A percentile compares a stretch with the other conserved stretches of the same genome.
These are phyloP conservation scores for Enteromius thamalakanensis DNA, from an alignment of 2,797 vertebrate species.

Conservation along the genomic window DNA sequence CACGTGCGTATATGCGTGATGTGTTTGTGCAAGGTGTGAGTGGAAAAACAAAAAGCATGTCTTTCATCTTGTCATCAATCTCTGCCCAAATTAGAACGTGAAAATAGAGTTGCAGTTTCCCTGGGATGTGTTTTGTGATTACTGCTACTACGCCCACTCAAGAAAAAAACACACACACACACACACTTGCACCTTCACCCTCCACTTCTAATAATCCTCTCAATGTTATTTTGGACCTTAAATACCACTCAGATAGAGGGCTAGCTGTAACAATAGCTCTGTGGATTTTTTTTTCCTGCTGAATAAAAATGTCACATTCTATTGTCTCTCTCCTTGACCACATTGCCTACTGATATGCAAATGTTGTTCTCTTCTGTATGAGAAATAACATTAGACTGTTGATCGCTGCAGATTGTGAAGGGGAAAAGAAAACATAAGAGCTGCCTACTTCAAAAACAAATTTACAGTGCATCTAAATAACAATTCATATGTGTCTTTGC, in stretches of 20 bases:
- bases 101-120: conserved; percentile 40
- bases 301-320: conserved; percentile 38
- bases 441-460: conserved; percentile 16
- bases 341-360: conserved; percentile 24
- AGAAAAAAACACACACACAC: conserved; percentile 25
- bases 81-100: conserved; percentile 47
- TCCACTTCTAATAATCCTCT: conserved; percentile 6
- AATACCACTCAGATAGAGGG: conserved; percentile 6
- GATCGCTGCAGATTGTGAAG: conserved; percentile 18
- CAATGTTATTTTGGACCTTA: conserved; percentile 5
- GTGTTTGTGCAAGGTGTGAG: conserved; percentile 33
- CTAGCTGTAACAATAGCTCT: conserved; percentile 12
- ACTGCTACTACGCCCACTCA: conserved; percentile 33
- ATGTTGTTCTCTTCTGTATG: conserved; percentile 30
- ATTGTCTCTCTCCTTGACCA: conserved; percentile 24
- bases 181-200: neutral
- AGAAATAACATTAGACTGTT: conserved; percentile 2
- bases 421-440: neutral
- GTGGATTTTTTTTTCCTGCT: neutral
- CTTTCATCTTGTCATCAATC: conserved; percentile 48
- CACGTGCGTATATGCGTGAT: neutral
- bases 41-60: conserved; percentile 31
- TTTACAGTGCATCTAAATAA: conserved; percentile 16
- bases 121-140: conserved; percentile 40
- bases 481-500: conserved; percentile 8